phyloP scores from a whole-genome alignment of 2,888 invertebrate species.

The Falcaria lacertinaria region DNA sequence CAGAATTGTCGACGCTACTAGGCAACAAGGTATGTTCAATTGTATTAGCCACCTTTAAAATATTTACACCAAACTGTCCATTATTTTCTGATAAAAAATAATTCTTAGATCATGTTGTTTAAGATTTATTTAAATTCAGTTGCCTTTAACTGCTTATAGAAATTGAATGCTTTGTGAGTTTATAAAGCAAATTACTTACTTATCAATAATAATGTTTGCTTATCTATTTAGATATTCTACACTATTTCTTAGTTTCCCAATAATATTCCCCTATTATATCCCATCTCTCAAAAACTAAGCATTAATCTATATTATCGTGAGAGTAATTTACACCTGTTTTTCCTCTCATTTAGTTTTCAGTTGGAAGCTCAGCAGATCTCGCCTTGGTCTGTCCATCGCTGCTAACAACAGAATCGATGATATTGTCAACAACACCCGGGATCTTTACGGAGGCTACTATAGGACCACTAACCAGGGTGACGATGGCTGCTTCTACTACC shows the following conservation, averaged over 20 bases:
- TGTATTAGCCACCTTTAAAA: neutral
- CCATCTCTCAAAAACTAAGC: neutral
- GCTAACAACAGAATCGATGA: conserved; percentile 32
- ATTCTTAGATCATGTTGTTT: too few species aligned
- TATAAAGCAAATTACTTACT: too few species aligned
- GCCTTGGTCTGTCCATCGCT: conserved; percentile 32
- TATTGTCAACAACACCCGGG: conserved; percentile 33
- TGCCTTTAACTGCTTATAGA: too few species aligned
- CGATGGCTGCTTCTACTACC: conserved; percentile 59
- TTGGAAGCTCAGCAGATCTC: conserved; percentile 55
- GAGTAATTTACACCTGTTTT: conserved; percentile 4
- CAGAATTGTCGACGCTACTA: conserved; percentile 32
- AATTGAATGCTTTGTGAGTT: too few species aligned
- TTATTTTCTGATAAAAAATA: too few species aligned
- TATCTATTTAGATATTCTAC: too few species aligned
- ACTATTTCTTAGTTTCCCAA: too few species aligned
- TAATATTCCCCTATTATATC: too few species aligned
- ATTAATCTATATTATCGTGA: neutral
- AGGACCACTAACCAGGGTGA: conserved; percentile 40
- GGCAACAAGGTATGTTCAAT: conserved; percentile 49
- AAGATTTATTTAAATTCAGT: too few species aligned
- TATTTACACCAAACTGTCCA: too few species aligned
- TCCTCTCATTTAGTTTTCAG: conserved; percentile 45
- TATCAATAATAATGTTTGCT: too few species aligned
- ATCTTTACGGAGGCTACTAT: conserved; percentile 52